phyloP scores from a whole-genome alignment of 2,888 invertebrate genomes.

The Bellardia pandia region DNA sequence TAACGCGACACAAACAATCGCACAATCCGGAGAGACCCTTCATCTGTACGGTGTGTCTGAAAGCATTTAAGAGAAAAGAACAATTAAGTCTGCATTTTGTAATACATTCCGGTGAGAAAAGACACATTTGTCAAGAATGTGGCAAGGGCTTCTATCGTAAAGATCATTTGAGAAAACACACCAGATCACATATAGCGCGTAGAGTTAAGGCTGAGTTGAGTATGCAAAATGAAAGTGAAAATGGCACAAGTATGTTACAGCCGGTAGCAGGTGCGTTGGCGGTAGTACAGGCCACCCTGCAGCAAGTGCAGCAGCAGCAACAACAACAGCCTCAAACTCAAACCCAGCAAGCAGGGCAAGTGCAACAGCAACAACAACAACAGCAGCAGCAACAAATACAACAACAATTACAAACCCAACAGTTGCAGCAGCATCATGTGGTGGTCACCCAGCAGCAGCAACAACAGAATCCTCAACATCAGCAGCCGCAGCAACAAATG shows the following conservation, averaged over 20 bases:
- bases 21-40: conserved; percentile 95
- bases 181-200: conserved; percentile 92
- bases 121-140: conserved; percentile 93
- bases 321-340: conserved; percentile 77
- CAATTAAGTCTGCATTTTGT: conserved; percentile 94
- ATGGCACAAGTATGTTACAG: conserved; percentile 83
- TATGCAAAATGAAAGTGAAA: conserved; percentile 83
- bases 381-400: conserved; percentile 78
- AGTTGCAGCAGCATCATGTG: conserved; percentile 79
- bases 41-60: conserved; percentile 93
- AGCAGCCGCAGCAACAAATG: conserved; percentile 80
- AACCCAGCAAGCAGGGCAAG: conserved; percentile 84
- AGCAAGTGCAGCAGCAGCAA: conserved; percentile 79
- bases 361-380: conserved; percentile 76
- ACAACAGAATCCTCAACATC: conserved; percentile 75
- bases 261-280: conserved; percentile 80
- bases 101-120: conserved; percentile 93
- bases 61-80: conserved; percentile 95
- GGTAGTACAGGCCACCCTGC: conserved; percentile 79
- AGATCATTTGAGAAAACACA: conserved; percentile 93
- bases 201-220: conserved; percentile 90
- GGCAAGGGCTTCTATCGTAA: conserved; percentile 95
- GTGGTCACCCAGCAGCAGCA: conserved; percentile 79
- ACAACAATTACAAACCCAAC: conserved; percentile 77
- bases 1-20: conserved; percentile 94